Conservation (phyloP, 1,140 invertebrate species). For the Psix sp. region DNA sequence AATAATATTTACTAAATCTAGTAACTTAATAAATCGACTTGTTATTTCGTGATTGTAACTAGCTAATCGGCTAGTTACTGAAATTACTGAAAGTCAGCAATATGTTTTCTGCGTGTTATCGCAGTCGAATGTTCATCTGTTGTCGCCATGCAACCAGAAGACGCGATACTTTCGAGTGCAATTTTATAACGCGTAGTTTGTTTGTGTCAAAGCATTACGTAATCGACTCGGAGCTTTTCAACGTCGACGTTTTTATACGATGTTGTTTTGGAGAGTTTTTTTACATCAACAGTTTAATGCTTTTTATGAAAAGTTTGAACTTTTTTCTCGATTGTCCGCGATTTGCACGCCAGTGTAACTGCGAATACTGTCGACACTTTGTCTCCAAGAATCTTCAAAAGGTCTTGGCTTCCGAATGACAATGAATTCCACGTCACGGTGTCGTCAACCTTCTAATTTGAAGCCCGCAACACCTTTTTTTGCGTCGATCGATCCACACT, state of each 20-base stretch:
- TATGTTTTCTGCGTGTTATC: conserved; percentile 7
- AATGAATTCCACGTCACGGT: conserved; percentile 21
- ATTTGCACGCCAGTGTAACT: too few relatives aligned
- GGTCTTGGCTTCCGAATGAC: conserved; percentile 37
- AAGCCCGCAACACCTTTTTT: conserved; percentile 41
- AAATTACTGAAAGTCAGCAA: conserved; percentile 2
- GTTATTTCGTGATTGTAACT: too few relatives aligned
- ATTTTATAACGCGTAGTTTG: conserved; percentile 39
- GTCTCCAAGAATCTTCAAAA: conserved; percentile 18
- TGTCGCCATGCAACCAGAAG: conserved; percentile 3
- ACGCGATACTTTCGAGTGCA: conserved; percentile 30
- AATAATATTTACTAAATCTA: too few relatives aligned
- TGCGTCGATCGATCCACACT: neutral
- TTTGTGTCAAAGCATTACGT: conserved; percentile 41
- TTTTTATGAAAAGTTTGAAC: neutral
- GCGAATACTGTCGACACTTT: conserved; percentile 11
- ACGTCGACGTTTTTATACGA: neutral
- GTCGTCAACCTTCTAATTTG: conserved; percentile 57
- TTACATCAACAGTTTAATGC: too few relatives aligned
- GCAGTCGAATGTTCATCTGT: too few relatives aligned
- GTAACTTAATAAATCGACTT: too few relatives aligned
- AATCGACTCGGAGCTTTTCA: conserved; percentile 33
- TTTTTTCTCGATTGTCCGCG: neutral
- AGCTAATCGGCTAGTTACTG: too few relatives aligned
- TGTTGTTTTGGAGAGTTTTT: neutral